Evolutionary conservation across 1,140 invertebrate genomes (phyloP), one percentile per base, ranked within the genome.

Genomic region (Lepidotrigona ventralis): DNA sequence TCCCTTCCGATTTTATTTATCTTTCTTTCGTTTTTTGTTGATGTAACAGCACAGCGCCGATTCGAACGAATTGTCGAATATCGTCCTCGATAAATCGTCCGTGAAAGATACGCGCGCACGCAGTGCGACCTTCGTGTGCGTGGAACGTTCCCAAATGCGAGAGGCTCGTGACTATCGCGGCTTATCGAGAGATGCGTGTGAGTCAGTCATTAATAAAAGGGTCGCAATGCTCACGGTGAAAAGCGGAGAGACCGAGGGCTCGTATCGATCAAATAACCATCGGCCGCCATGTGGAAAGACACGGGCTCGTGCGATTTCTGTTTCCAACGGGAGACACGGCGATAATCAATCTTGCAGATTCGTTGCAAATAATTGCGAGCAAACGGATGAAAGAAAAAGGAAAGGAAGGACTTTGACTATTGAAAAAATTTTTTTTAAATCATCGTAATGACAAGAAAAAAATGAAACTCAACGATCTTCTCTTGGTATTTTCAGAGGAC

Each of bases 241-340:
- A 87, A 88, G 76, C 75, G 56, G 60, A 76, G 74, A 81, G 69
- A 66, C 2, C 81, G 86, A 85, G 88, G 88, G 83, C 82, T 87
- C 58, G 89, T 90, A 90, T 90, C 89, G 89, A 90, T 90, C 89
- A 90, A 90, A 90, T 90, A 90, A 87, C 87, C 86, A 88, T 82
- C 68, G 79, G 69, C 64, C 74, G 71, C 80, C 88, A 88, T 90
- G 87, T 80, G 86, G 71, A 79, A 90, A 85, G 83, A 83, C 80
- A 76, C 46, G 54, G 66, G 64, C 56, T 85, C 84, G 76, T 64
- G 86, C 73, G 79, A 82, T 85, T 81, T 81, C 56, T 46, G 53
- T 76, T 70, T 69, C 73, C 81, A 82, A 69, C 15, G 23, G 23
- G 53, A 69, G 11, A 11, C 72, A 19, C 29, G 54, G 12, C 54